Conservation (phyloP, 2,888 invertebrate genomes). For the Falcaria lacertinaria region DNA sequence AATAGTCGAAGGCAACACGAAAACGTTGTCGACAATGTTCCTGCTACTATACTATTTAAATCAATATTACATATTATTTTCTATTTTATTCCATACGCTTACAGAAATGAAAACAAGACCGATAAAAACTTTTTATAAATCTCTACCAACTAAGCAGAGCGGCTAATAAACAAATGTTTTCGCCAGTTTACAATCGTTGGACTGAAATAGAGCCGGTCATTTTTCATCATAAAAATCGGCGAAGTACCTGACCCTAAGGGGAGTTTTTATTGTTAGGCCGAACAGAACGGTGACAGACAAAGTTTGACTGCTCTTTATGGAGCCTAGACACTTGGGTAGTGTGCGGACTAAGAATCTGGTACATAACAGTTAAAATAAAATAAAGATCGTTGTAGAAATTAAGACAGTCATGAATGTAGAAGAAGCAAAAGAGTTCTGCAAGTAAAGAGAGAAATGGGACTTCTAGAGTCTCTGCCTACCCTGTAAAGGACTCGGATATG, state of each 20-base stretch:
- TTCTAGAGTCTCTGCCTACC: too few species aligned
- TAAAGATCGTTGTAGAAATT: neutral
- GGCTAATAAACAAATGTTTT: slow-evolving; percentile 61
- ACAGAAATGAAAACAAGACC: too few species aligned
- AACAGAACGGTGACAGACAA: slow-evolving; percentile 51
- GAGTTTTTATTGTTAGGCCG: slow-evolving; percentile 48
- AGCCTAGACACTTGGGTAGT: slow-evolving; percentile 38
- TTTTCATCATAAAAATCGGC: slow-evolving; percentile 63
- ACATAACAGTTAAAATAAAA: slow-evolving; percentile 17
- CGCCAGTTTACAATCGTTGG: slow-evolving; percentile 47
- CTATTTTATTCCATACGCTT: too few species aligned
- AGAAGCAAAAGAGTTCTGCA: too few species aligned
- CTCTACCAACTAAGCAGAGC: slow-evolving; percentile 22
- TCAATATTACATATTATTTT: too few species aligned
- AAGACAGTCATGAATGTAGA: too few species aligned
- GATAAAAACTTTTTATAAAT: slow-evolving; percentile 14
- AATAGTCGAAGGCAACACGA: too few species aligned
- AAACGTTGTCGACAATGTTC: too few species aligned
- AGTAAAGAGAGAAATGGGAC: too few species aligned
- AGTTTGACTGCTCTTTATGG: slow-evolving; percentile 53
- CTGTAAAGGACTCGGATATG: too few species aligned
- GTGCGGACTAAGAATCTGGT: slow-evolving; percentile 19
- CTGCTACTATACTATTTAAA: too few species aligned
- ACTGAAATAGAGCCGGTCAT: slow-evolving; percentile 39
- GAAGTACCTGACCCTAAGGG: slow-evolving; percentile 32